Evolutionary conservation across 2,888 invertebrate species (phyloP).

Genomic region (Brachyptera risi): DNA sequence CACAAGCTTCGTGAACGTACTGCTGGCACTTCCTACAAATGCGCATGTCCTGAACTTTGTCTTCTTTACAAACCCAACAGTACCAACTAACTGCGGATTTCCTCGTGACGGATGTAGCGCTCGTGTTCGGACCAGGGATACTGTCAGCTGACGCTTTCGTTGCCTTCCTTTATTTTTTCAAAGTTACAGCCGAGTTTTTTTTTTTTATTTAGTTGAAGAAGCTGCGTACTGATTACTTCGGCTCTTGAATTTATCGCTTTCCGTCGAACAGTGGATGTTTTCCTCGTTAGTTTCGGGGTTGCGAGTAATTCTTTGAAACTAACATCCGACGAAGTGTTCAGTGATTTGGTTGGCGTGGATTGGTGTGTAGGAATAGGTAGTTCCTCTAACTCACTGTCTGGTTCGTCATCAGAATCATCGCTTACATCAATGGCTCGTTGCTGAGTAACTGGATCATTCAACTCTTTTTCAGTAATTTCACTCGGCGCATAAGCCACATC

Average conservation of each 20-base stretch:
- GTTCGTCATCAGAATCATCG: not conserved
- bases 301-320: too few relatives aligned
- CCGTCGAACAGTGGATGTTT: not conserved
- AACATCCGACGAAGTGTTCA: too few relatives aligned
- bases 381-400: not conserved
- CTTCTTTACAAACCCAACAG: too few relatives aligned
- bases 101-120: not conserved
- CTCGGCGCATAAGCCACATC: constrained; percentile 37
- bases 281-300: not conserved
- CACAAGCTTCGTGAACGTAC: constrained; percentile 35
- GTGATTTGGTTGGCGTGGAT: not conserved
- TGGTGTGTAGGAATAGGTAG: not conserved
- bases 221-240: too few relatives aligned
- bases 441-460: not conserved
- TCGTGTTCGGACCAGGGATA: not conserved
- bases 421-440: not conserved
- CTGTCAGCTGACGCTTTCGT: not conserved
- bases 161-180: not conserved
- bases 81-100: constrained; percentile 34
- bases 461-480: constrained; percentile 4
- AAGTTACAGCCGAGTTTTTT: not conserved
- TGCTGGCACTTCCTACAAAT: constrained; percentile 32
- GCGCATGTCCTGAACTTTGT: constrained; percentile 35
- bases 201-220: not conserved
- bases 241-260: not conserved